Base-by-base conservation (phyloP, 2,797 vertebrate species). In the Lepilemur ruficaudatus region DNA sequence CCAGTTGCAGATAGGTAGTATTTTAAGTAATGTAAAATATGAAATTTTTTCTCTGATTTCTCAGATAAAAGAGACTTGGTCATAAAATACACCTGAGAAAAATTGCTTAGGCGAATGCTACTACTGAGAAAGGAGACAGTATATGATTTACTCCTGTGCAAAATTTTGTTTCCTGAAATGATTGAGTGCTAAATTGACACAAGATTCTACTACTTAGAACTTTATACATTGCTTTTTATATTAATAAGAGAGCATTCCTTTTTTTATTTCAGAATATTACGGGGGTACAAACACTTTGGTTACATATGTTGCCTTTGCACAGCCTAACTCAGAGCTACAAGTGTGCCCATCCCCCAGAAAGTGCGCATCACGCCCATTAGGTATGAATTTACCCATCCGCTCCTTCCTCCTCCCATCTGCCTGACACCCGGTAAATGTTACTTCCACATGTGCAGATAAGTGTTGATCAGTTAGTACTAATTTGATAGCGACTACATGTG, bases 161-260 rank as follows among this genome's bases (percentile, higher is more conserved):
- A 89, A 92, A 72, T 46, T 82, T 46, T 61, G 18, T 87, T 97
- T 96, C 48, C 38, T 94, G 25, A 69, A 82, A 79, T 70, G 65
- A 83, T 18, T 80, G 50, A 82, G 52, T 88, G 70, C 22, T 76
- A 88, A 89, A 57, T 20, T 83, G 52, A 87, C 46, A 63, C 50
- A 57, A 28, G 23, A 80, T 84, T 75, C 7, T 1, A 14, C 50
- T 81, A 6, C 41, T 76, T 87, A 32, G 79, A 73, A 93, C 96
- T 93, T 67, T 61, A 70, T 52, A 38, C 4, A 25, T 83, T 73
- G 61, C 22, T 92, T 92, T 92, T 65, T 88, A 12, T 94, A 90
- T 94, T 89, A 85, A 69, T 92, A 48, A 92, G 61, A 69, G 8
- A 17, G 57, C 28, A 63, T 88, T 82, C 50, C 9, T 57, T 57